phyloP scores from a whole-genome alignment of 2,888 invertebrate species.

The Folsomia manolachei region DNA sequence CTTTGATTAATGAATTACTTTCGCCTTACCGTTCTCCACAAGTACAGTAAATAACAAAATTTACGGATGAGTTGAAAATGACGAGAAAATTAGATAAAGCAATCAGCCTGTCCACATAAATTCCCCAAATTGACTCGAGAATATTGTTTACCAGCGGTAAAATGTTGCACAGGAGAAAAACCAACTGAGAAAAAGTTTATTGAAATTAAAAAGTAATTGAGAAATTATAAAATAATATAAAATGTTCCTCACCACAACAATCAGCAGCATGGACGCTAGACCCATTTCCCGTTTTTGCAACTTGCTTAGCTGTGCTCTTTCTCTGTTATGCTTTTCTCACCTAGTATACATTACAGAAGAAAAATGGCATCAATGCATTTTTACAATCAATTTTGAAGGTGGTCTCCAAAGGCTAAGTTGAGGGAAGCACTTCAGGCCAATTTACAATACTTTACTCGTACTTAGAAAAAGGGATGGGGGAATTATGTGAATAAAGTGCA shows the following conservation, averaged over 20 bases:
- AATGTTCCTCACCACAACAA: conserved; percentile 87
- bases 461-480: background rate
- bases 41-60: conserved; percentile 96
- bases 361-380: background rate
- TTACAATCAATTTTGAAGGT: background rate
- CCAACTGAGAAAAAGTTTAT: no score
- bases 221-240: no score
- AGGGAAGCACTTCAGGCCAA: background rate
- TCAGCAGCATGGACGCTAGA: conserved; percentile 89
- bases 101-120: conserved; percentile 60
- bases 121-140: conserved; percentile 71
- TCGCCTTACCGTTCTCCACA: conserved; percentile 97
- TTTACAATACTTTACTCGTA: background rate
- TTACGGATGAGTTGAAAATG: conserved; percentile 94
- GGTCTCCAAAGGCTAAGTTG: background rate
- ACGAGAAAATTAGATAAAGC: conserved; percentile 87
- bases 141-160: conserved; percentile 81
- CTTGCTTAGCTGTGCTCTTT: conserved; percentile 83
- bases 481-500: background rate
- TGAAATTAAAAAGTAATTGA: no score
- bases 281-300: conserved; percentile 89
- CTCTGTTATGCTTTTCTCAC: no score
- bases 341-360: no score
- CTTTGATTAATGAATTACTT: no score
- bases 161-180: background rate